Percentiles rank a stretch among this genome's conserved stretches.
Conservation (phyloP, 2,113 vertebrate genomes). For the Cyphotilapia sp. region DNA sequence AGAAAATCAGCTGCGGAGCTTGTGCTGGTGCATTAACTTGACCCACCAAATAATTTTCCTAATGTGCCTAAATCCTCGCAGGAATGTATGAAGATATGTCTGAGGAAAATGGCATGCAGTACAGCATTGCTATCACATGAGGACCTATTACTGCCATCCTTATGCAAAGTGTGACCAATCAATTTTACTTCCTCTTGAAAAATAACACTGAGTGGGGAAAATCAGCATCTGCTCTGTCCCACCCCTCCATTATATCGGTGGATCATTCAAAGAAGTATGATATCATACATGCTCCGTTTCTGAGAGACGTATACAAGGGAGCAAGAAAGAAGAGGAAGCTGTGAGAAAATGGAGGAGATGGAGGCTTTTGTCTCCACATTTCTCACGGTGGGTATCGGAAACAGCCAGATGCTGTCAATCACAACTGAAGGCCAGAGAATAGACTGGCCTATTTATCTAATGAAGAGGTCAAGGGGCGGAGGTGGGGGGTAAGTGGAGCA, state of each 20-base stretch:
- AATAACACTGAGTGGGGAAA: slow-evolving; percentile 37
- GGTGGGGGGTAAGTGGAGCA: background rate
- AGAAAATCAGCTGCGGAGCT: slow-evolving; percentile 4
- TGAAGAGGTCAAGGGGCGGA: slow-evolving; percentile 40
- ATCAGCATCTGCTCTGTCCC: slow-evolving; percentile 58
- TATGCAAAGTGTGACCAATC: slow-evolving; percentile 57
- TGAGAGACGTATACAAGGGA: background rate
- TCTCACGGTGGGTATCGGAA: slow-evolving; percentile 55
- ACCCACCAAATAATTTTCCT: slow-evolving; percentile 41
- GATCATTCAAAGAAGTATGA: slow-evolving; percentile 38
- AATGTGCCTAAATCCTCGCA: slow-evolving; percentile 54
- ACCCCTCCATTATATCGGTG: slow-evolving; percentile 16
- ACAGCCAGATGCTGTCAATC: slow-evolving; percentile 59
- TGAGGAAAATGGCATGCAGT: slow-evolving; percentile 31
- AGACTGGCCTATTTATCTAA: slow-evolving; percentile 51
- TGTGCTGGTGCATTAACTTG: background rate
- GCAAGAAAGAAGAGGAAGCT: slow-evolving; percentile 28
- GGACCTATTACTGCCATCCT: slow-evolving; percentile 33
- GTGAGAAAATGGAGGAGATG: slow-evolving; percentile 18
- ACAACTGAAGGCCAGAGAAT: slow-evolving; percentile 35
- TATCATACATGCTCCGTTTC: slow-evolving; percentile 28
- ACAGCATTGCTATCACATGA: slow-evolving; percentile 22
- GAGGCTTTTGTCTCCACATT: slow-evolving; percentile 44
- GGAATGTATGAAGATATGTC: slow-evolving; percentile 61
- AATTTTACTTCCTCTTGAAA: slow-evolving; percentile 46